Evolutionary conservation across 64 coral and sea anemone genomes (phyloP).

Genomic region (Pocillopora verrucosa): DNA sequence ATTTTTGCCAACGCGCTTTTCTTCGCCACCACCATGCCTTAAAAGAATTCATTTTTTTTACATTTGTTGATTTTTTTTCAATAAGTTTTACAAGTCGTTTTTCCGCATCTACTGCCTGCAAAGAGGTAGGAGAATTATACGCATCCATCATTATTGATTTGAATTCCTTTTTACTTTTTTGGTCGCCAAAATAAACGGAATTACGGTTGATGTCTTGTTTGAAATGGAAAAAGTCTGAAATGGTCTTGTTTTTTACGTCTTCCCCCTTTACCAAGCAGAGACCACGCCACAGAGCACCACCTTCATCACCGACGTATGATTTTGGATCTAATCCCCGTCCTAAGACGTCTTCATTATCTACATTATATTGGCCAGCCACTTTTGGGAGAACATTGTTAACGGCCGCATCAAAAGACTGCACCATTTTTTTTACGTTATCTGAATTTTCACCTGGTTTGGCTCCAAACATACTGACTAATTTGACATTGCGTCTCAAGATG

Average conservation of each 20-base stretch:
- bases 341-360: background rate
- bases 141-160: too few relatives aligned
- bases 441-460: slow-evolving; percentile 68
- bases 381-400: slow-evolving; percentile 13
- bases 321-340: slow-evolving; percentile 30
- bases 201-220: slow-evolving; percentile 51
- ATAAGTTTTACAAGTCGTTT: too few relatives aligned
- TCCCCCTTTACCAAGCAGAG: slow-evolving; percentile 52
- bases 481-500: slow-evolving; percentile 47
- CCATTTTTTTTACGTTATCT: slow-evolving; percentile 37
- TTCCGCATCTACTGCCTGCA: too few relatives aligned
- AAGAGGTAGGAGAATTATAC: too few relatives aligned
- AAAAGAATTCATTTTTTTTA: too few relatives aligned
- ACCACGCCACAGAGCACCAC: slow-evolving; percentile 50
- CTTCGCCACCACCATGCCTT: too few relatives aligned
- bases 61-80: too few relatives aligned
- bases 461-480: slow-evolving; percentile 57
- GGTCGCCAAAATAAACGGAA: too few relatives aligned
- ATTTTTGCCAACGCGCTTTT: slow-evolving; percentile 9
- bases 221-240: slow-evolving; percentile 49
- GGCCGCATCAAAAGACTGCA: slow-evolving; percentile 41
- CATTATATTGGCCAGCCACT: slow-evolving; percentile 22
- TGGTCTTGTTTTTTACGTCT: slow-evolving; percentile 44
- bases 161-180: too few relatives aligned
- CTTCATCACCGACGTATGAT: slow-evolving; percentile 45